Conservation (phyloP, 1,140 invertebrate genomes). For the Penaeus vannamei region DNA sequence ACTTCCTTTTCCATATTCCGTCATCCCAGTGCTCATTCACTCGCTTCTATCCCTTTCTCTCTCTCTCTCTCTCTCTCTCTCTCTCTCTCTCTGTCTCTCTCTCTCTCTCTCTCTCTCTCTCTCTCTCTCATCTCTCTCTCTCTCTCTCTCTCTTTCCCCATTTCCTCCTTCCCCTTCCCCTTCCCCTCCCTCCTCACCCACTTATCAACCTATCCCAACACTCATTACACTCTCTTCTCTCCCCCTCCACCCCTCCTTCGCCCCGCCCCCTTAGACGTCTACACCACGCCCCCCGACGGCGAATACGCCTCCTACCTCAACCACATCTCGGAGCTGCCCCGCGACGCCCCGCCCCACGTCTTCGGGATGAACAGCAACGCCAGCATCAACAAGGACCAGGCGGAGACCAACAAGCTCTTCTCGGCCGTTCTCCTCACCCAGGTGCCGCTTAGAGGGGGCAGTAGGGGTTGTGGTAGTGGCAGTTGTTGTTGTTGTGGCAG, state of each 20-base stretch:
- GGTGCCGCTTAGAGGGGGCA: background rate
- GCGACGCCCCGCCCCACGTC: conserved; percentile 85
- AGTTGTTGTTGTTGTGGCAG: too few relatives aligned
- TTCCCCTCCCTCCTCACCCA: too few relatives aligned
- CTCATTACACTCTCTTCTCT: too few relatives aligned
- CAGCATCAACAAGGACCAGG: conserved; percentile 94
- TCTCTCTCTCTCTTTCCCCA: background rate
- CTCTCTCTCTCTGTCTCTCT: too few relatives aligned
- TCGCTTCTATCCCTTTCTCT: too few relatives aligned
- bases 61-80: too few relatives aligned
- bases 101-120: too few relatives aligned
- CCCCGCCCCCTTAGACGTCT: conserved; percentile 75
- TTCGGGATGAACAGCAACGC: conserved; percentile 96
- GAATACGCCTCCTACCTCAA: conserved; percentile 85
- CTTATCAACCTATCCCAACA: too few relatives aligned
- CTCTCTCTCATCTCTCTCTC: background rate
- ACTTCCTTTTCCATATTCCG: too few relatives aligned
- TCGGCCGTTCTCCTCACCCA: conserved; percentile 87
- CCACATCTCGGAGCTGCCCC: conserved; percentile 84
- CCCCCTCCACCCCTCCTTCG: background rate
- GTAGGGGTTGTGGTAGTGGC: too few relatives aligned
- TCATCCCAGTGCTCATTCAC: too few relatives aligned
- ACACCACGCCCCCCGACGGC: conserved; percentile 82
- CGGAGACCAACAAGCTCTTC: conserved; percentile 87
- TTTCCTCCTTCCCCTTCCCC: too few relatives aligned